Evolutionary conservation across 37 sponge, comb jelly and placozoan genomes (phyloP).

Genomic region (Spongilla lacustris): DNA sequence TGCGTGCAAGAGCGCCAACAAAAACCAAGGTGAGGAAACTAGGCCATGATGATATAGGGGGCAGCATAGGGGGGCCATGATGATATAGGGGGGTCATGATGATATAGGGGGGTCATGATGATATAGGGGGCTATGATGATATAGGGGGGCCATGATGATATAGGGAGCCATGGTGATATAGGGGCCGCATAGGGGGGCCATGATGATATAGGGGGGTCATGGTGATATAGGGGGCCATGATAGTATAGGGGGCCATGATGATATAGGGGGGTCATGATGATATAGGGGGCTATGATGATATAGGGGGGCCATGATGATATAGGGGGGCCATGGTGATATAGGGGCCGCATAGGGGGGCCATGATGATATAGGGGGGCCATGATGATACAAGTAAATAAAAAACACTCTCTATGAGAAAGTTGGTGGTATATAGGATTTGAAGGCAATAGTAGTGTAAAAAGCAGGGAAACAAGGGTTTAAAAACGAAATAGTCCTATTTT

Average conservation of each 20-base stretch:
- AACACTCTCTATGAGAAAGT: too few relatives aligned
- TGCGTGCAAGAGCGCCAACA: neutral
- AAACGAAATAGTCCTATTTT: too few relatives aligned
- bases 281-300: neutral
- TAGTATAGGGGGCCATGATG: too few relatives aligned
- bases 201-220: too few relatives aligned
- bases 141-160: neutral
- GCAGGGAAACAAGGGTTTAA: too few relatives aligned
- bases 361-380: neutral
- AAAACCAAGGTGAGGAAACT: neutral
- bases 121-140: too few relatives aligned
- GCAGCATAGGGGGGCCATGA: neutral
- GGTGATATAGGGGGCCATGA: neutral
- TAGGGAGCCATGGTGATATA: too few relatives aligned
- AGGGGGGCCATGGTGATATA: neutral
- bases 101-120: neutral
- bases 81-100: too few relatives aligned
- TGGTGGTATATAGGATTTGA: too few relatives aligned
- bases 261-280: neutral
- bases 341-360: neutral
- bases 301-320: too few relatives aligned
- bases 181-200: neutral
- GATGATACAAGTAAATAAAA: too few relatives aligned
- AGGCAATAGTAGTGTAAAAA: too few relatives aligned
- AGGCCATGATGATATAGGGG: neutral